Evolutionary conservation across 2,888 invertebrate species (phyloP).

Genomic region (Leucophenga montana): DNA sequence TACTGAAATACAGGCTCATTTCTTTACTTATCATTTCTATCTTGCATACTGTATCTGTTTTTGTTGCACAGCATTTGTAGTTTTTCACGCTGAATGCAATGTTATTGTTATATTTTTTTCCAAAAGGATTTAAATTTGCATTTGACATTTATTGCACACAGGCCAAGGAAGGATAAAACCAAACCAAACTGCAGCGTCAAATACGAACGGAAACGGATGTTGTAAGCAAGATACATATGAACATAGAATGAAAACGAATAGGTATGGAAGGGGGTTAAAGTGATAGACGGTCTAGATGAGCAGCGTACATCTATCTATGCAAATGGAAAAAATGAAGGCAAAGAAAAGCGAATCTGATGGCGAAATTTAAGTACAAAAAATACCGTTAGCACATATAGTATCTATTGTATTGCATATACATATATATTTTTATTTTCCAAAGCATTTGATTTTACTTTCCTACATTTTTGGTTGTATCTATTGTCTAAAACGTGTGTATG

Average conservation of each 20-base stretch:
- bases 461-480: too few species aligned
- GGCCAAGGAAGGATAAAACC: constrained; percentile 30
- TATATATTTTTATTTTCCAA: too few species aligned
- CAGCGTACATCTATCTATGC: not conserved
- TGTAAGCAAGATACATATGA: not conserved
- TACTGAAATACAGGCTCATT: too few species aligned
- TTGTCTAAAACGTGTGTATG: too few species aligned
- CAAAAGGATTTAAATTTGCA: constrained; percentile 69
- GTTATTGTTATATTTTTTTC: constrained; percentile 63
- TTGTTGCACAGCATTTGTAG: too few species aligned
- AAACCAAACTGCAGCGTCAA: constrained; percentile 1
- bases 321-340: not conserved
- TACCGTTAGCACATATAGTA: too few species aligned
- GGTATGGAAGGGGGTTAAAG: not conserved
- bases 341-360: constrained; percentile 29
- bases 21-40: too few species aligned
- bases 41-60: too few species aligned
- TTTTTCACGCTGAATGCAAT: constrained; percentile 34
- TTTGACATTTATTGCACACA: constrained; percentile 66
- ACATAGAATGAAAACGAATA: not conserved
- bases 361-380: too few species aligned
- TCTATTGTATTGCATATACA: too few species aligned
- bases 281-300: not conserved
- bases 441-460: too few species aligned
- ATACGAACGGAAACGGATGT: not conserved